A percentile compares a stretch with the other conserved stretches of the same genome.
Evolutionary conservation across 2,888 invertebrate genomes (phyloP).

Genomic region (Epiblema foenella): DNA sequence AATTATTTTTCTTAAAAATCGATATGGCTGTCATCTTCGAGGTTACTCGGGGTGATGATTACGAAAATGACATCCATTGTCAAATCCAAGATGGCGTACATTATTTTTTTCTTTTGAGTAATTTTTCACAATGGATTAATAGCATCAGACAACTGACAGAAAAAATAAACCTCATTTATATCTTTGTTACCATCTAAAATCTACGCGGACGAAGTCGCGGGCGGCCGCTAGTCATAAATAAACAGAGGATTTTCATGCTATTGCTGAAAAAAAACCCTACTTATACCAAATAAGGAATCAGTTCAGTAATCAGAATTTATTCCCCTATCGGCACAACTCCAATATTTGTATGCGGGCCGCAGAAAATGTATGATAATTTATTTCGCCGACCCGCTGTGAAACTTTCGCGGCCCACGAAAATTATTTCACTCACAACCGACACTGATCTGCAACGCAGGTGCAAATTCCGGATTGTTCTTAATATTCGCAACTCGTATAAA

Average conservation of each 20-base stretch:
- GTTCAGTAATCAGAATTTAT: conserved; percentile 51
- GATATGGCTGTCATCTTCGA: no score
- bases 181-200: no score
- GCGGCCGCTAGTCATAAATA: no score
- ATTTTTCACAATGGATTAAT: no score
- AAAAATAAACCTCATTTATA: no score
- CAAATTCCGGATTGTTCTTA: conserved; percentile 15
- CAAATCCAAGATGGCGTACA: no score
- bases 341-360: conserved; percentile 61
- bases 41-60: no score
- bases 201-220: no score
- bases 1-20: no score
- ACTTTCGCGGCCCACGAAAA: conserved; percentile 61
- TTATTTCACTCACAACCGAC: conserved; percentile 60
- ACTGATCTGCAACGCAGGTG: conserved; percentile 41
- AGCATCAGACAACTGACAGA: no score
- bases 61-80: no score
- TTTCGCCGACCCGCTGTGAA: conserved; percentile 65
- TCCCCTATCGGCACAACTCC: conserved; percentile 52
- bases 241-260: neutral
- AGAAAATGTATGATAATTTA: conserved; percentile 71
- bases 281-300: conserved; percentile 47
- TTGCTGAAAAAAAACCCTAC: conserved; percentile 7
- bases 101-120: no score
- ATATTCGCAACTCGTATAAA: neutral